Evolutionary conservation across 2,888 invertebrate genomes (phyloP), one percentile per base, ranked within the genome.

Genomic region (Sinhomidia bicolor): DNA sequence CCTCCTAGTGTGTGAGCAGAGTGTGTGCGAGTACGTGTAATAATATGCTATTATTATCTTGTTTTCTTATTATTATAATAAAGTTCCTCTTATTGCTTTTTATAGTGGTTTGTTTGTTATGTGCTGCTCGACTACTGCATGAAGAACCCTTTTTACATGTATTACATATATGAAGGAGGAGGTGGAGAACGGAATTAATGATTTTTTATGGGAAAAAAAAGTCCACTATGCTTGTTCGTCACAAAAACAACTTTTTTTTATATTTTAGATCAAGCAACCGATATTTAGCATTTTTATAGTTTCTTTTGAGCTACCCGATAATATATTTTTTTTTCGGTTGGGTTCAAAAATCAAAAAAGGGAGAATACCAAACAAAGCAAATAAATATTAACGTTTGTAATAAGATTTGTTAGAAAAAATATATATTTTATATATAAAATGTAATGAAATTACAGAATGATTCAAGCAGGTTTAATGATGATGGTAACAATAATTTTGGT

Each of bases 401-500:
- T n/a, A n/a, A n/a, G n/a, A n/a, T n/a, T n/a, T 62, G 6, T 29
- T 12, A 12, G 62, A 12, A 29, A 29, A 62, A 62, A 62, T 29
- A 14, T 14, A 62, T 5, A 62, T n/a, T n/a, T n/a, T n/a, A n/a
- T n/a, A n/a, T n/a, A 29, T 36, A 36, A 36, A 36, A 57, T 6
- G 17, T 4, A 57, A 7, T 54, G 17, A n/a, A n/a, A n/a, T n/a
- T 14, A 29, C 29, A 29, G 17, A 9, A n/a, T 26, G 9, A n/a
- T n/a, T n/a, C n/a, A n/a, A 14, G 4, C 10, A 14, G 17, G 32
- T 10, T 17, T 62, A 62, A 62, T 62, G 47, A 47, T 47, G 20
- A 20, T 57, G 36, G 47, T 74, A 74, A 74, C 44, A 74, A 74
- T 36, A 57, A 57, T 32, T 32, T 85, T 26, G 78, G 78, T 54